Percentiles rank a stretch among this genome's conserved stretches.
phyloP scores from a whole-genome alignment of 2,797 vertebrate genomes.

The Halcyon badia region DNA sequence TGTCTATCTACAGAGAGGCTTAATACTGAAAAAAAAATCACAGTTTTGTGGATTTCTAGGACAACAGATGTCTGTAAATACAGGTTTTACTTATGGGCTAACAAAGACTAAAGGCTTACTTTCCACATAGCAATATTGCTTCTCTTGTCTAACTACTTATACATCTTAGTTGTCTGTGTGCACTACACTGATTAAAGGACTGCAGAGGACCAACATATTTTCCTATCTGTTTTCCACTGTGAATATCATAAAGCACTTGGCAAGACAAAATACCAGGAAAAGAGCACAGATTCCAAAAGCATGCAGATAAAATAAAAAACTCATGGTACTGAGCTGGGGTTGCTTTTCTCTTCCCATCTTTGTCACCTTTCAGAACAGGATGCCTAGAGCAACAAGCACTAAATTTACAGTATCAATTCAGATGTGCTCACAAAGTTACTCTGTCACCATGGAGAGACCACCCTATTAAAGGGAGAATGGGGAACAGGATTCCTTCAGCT shows the following conservation, averaged over 20 bases:
- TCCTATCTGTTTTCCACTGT: not conserved
- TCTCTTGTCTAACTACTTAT: not conserved
- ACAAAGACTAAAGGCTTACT: not conserved
- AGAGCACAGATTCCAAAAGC: not conserved
- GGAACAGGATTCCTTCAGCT: not conserved
- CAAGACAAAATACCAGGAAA: not conserved
- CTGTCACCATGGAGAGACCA: rapidly evolving
- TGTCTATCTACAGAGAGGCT: not conserved
- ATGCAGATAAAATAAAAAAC: not conserved
- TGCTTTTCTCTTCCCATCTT: not conserved
- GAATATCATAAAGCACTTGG: not conserved
- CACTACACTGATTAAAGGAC: not conserved
- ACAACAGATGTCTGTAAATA: not conserved
- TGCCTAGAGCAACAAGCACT: not conserved
- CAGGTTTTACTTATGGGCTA: not conserved
- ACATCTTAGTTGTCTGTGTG: not conserved
- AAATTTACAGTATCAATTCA: not conserved
- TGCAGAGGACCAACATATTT: not conserved
- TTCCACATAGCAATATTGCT: not conserved
- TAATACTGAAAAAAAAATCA: not conserved
- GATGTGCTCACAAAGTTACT: not conserved
- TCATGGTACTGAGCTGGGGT: not conserved
- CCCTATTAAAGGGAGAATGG: not conserved
- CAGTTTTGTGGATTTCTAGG: not conserved
- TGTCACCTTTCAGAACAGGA: not conserved